Conservation (phyloP, 2,113 vertebrate genomes). For the Crocuta crocuta region DNA sequence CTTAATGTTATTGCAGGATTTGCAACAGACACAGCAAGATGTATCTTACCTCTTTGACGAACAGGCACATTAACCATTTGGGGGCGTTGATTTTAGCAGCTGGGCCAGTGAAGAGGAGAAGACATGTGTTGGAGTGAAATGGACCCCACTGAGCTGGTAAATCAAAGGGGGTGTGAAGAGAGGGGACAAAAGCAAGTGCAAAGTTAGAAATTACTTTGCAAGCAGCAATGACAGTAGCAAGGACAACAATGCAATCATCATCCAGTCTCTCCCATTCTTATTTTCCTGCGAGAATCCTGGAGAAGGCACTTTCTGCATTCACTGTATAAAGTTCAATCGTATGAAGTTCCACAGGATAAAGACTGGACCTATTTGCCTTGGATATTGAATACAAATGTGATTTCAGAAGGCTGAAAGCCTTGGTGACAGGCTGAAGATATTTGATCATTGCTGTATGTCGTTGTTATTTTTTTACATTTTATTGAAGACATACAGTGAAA, state of each 20-base stretch:
- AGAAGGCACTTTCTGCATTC: background rate
- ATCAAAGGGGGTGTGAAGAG: background rate
- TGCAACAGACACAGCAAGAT: background rate
- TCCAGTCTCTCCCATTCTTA: background rate
- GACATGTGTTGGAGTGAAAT: background rate
- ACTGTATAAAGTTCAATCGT: background rate
- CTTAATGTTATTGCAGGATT: background rate
- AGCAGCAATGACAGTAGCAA: background rate
- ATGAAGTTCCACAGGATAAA: background rate
- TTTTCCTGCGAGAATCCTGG: background rate
- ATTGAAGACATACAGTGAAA: background rate
- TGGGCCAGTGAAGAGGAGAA: background rate
- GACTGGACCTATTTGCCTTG: background rate
- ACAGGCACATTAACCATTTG: no score
- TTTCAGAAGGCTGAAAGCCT: background rate
- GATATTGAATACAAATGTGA: background rate
- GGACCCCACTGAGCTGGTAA: background rate
- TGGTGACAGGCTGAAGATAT: background rate
- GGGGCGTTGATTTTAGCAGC: background rate
- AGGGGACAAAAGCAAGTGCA: background rate
- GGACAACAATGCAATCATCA: background rate
- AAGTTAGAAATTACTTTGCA: background rate
- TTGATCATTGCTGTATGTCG: background rate
- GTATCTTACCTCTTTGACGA: background rate
- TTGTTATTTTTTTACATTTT: background rate